These are phyloP conservation scores for Palaemon carinicauda DNA, from an alignment of 1,140 invertebrate species.

Conservation along the genomic window DNA sequence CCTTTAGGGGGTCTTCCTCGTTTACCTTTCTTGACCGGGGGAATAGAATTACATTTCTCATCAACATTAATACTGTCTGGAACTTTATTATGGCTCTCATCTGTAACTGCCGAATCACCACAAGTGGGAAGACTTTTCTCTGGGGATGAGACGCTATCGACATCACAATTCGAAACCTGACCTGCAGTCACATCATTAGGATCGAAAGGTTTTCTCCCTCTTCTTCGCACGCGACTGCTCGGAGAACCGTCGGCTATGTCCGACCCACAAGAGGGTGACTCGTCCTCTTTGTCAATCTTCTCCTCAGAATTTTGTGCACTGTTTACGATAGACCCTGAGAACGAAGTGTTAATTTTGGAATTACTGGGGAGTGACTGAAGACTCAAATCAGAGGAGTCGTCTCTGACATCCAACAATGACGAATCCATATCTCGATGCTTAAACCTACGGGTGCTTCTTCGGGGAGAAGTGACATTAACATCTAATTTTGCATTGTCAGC, in stretches of 20 bases:
- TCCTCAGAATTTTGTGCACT: constrained; percentile 21
- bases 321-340: constrained; percentile 15
- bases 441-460: constrained; percentile 28
- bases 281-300: neutral
- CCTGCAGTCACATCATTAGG: neutral
- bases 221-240: constrained; percentile 7
- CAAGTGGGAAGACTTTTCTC: neutral
- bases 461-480: constrained; percentile 15
- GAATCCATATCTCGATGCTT: neutral
- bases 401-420: neutral
- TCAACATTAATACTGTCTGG: too few species aligned
- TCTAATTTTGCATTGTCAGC: neutral
- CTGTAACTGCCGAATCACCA: neutral
- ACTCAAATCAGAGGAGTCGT: constrained; percentile 2
- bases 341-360: constrained; percentile 19
- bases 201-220: neutral
- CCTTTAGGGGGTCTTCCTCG: neutral
- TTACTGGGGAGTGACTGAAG: neutral
- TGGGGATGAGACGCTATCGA: neutral
- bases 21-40: too few species aligned
- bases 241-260: constrained; percentile 5
- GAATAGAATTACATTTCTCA: too few species aligned
- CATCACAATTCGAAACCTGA: neutral
- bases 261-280: neutral
- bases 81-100: neutral